Conservation (phyloP, 2,113 vertebrate genomes). For the Gymnobelideus leadbeateri region DNA sequence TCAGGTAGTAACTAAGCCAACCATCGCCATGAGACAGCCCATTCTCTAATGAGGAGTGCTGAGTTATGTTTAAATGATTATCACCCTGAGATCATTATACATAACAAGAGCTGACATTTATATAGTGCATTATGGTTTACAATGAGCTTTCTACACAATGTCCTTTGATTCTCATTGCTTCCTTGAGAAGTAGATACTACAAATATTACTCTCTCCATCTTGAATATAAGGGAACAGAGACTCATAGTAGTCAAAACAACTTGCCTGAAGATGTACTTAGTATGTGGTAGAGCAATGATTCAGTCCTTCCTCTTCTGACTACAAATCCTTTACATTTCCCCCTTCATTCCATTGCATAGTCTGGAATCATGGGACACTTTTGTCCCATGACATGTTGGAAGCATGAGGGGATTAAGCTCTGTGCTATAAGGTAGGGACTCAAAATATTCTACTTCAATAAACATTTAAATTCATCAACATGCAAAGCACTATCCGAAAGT, state of each 20-base stretch:
- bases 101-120: background rate
- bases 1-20: background rate
- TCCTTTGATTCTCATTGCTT: background rate
- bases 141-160: background rate
- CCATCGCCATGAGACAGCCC: background rate
- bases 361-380: background rate
- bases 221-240: background rate
- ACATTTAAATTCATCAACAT: background rate
- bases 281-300: background rate
- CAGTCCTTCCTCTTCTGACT: background rate
- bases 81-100: background rate
- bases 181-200: background rate
- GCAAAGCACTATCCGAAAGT: background rate
- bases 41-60: background rate
- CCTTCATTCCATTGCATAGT: background rate
- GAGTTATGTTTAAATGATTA: background rate
- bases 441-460: background rate
- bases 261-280: background rate
- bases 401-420: background rate
- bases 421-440: background rate
- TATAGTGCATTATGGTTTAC: background rate
- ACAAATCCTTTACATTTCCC: background rate
- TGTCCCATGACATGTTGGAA: background rate
- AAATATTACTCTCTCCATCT: background rate
- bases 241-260: background rate